These are phyloP conservation scores for Agrypnia vestita DNA, from an alignment of 1,140 invertebrate genomes.

Conservation along the genomic window DNA sequence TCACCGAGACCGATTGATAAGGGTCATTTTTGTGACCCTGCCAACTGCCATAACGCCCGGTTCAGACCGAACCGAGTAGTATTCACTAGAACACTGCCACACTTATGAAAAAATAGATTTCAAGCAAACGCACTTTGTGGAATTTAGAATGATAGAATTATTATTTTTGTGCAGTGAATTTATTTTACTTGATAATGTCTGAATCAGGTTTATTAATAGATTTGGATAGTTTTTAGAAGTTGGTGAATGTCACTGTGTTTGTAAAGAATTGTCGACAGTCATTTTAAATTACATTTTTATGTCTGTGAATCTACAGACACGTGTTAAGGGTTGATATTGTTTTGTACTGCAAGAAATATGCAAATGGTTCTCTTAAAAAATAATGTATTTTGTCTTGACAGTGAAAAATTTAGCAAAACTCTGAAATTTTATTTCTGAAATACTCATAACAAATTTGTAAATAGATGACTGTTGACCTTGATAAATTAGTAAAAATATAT, in stretches of 20 bases:
- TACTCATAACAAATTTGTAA: no score
- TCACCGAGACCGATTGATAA: neutral
- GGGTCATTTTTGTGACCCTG: neutral
- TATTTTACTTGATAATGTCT: neutral
- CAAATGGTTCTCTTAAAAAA: no score
- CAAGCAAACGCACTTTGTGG: neutral
- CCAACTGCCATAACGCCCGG: conserved; percentile 32
- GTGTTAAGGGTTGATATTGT: no score
- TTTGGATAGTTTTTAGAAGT: neutral
- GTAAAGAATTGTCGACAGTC: no score
- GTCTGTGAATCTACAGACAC: no score
- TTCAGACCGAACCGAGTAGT: neutral
- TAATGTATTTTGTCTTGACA: no score
- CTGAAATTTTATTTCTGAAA: no score
- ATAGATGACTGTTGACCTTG: no score
- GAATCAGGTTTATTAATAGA: neutral
- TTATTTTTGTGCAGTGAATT: neutral
- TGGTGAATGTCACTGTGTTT: no score
- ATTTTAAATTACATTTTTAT: no score
- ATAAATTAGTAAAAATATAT: neutral
- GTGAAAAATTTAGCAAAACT: no score
- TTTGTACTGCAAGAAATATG: no score
- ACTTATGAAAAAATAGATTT: neutral
- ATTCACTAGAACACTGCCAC: conserved; percentile 21
- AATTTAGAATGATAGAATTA: neutral